A percentile compares a stretch with the other conserved stretches of the same genome.
These are phyloP conservation scores for Cyprinodon variegatus DNA, from an alignment of 2,113 vertebrate genomes.

Conservation along the genomic window DNA sequence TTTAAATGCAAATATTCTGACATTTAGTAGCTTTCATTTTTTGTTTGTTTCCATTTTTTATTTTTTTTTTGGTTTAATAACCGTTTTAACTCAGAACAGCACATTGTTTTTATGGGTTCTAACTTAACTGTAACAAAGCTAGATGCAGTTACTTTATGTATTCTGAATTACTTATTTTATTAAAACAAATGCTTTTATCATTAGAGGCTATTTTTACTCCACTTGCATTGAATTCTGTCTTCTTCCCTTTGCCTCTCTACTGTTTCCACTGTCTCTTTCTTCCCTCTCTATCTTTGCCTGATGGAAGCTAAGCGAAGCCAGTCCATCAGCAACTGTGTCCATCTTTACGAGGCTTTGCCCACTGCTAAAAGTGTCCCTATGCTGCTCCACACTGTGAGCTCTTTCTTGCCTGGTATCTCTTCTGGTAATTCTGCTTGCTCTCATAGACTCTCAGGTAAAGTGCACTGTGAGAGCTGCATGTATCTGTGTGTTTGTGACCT, in stretches of 20 bases:
- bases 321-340: slow-evolving; percentile 99
- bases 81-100: neutral
- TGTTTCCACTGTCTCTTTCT: slow-evolving; percentile 44
- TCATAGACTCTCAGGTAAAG: slow-evolving; percentile 98
- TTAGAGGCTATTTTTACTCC: slow-evolving; percentile 12
- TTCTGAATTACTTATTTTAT: neutral
- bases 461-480: slow-evolving; percentile 61
- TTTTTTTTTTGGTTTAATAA: neutral
- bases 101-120: neutral
- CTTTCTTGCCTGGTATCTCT: slow-evolving; percentile 98
- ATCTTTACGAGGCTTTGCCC: slow-evolving; percentile 96
- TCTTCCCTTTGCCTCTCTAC: slow-evolving; percentile 48
- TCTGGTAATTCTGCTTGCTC: slow-evolving; percentile 92
- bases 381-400: slow-evolving; percentile 98
- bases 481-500: slow-evolving; percentile 57
- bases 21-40: too few relatives aligned
- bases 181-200: slow-evolving; percentile 3
- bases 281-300: slow-evolving; percentile 32
- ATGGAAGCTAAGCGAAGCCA: slow-evolving; percentile 98
- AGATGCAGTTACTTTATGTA: neutral
- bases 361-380: slow-evolving; percentile 97
- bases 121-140: neutral
- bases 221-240: slow-evolving; percentile 50
- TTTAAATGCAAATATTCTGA: too few relatives aligned
- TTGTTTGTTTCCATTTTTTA: neutral